Conservation (phyloP, 2,888 invertebrate species). For the Aporophyla nigra region DNA sequence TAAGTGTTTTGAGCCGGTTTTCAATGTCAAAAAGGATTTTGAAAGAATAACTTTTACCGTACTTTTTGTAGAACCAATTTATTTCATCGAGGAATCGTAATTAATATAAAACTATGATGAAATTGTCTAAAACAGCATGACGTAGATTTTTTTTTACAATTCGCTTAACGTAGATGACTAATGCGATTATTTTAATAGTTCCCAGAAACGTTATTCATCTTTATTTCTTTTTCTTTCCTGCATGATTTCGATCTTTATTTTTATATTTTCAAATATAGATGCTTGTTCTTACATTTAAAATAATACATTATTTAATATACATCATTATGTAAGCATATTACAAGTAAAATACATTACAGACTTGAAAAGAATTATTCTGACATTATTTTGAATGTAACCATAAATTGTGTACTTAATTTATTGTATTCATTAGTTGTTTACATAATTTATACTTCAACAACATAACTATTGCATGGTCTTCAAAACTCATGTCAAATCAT, state of each 20-base stretch:
- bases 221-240: constrained; percentile 24
- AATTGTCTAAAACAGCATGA: constrained; percentile 33
- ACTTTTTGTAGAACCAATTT: constrained; percentile 46
- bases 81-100: constrained; percentile 27
- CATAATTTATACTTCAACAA: neutral
- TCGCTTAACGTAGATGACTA: constrained; percentile 63
- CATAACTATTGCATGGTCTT: neutral
- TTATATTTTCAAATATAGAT: neutral
- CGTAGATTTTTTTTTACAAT: constrained; percentile 48
- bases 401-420: neutral
- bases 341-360: neutral
- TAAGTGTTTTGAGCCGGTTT: constrained; percentile 69
- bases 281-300: neutral
- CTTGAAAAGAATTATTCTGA: too few relatives aligned
- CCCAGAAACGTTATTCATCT: constrained; percentile 53
- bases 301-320: neutral
- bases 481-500: neutral
- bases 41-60: constrained; percentile 60
- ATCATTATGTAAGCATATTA: neutral
- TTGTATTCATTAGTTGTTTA: neutral
- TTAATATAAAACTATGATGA: constrained; percentile 15
- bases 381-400: neutral
- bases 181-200: constrained; percentile 67
- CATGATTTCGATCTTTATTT: constrained; percentile 32
- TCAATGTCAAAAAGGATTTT: constrained; percentile 55